phyloP scores from a whole-genome alignment of 2,888 invertebrate genomes.

The Cancer borealis region DNA sequence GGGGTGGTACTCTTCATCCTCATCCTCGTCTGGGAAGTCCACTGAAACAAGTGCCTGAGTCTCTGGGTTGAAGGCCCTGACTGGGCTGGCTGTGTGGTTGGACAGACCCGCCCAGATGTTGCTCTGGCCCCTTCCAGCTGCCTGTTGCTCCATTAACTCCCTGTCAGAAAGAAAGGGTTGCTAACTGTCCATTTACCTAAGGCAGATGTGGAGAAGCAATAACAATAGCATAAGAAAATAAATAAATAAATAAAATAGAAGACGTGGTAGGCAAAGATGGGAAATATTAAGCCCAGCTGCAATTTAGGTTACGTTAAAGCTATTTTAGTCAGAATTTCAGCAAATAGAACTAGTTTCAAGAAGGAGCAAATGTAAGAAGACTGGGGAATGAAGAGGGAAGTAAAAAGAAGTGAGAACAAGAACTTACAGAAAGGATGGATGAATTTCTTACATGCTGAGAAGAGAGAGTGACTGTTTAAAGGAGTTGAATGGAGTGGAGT shows the following conservation, averaged over 20 bases:
- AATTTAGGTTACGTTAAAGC: too few relatives aligned
- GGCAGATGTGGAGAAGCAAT: not conserved
- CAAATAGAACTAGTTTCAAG: too few relatives aligned
- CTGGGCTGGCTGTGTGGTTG: constrained; percentile 12
- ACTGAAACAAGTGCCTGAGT: constrained; percentile 62
- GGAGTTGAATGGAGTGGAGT: too few relatives aligned
- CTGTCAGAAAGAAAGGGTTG: not conserved
- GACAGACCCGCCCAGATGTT: constrained; percentile 70
- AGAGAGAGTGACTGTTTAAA: too few relatives aligned
- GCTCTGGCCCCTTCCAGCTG: constrained; percentile 45
- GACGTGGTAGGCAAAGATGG: not conserved
- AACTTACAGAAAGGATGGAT: too few relatives aligned
- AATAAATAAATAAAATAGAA: not conserved
- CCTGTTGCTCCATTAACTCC: constrained; percentile 65
- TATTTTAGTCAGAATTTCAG: too few relatives aligned
- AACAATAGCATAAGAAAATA: not conserved
- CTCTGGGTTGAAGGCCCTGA: constrained; percentile 57
- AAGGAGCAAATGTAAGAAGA: too few relatives aligned
- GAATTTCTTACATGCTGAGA: too few relatives aligned
- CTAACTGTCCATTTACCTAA: not conserved
- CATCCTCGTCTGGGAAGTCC: constrained; percentile 70
- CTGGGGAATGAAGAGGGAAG: too few relatives aligned
- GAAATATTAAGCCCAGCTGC: not conserved
- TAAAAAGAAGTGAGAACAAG: too few relatives aligned
- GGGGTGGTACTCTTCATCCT: constrained; percentile 69